phyloP scores from a whole-genome alignment of 2,888 invertebrate species.

The Scrobipalpa costella region DNA sequence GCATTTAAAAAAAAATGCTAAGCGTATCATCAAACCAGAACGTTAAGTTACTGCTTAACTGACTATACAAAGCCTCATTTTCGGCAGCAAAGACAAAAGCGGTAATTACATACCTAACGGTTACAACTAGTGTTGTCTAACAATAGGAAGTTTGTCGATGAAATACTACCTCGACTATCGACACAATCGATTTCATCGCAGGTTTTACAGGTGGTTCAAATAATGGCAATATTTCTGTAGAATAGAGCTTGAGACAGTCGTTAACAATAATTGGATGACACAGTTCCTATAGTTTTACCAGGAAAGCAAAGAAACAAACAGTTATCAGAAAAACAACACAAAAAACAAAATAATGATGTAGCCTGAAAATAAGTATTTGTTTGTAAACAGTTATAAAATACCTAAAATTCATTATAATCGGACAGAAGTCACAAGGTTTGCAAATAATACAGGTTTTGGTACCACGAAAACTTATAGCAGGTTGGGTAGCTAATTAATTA shows the following conservation, averaged over 20 bases:
- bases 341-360: background rate
- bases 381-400: no score
- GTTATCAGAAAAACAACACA: background rate
- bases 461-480: no score
- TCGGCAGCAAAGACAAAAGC: conserved; percentile 73
- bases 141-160: conserved; percentile 22
- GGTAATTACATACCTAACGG: conserved; percentile 63
- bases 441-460: no score
- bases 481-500: no score
- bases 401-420: no score
- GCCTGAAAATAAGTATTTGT: no score
- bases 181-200: background rate
- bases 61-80: conserved; percentile 65
- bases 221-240: background rate
- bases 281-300: background rate
- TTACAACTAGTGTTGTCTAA: conserved; percentile 32
- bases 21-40: background rate
- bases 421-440: no score
- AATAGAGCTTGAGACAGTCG: background rate
- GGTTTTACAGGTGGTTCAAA: background rate
- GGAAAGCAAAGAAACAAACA: background rate
- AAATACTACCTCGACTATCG: background rate
- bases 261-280: background rate
- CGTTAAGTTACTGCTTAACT: background rate
- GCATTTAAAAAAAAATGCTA: no score